phyloP scores from a whole-genome alignment of 2,113 vertebrate genomes.

The Muntiacus reevesi region DNA sequence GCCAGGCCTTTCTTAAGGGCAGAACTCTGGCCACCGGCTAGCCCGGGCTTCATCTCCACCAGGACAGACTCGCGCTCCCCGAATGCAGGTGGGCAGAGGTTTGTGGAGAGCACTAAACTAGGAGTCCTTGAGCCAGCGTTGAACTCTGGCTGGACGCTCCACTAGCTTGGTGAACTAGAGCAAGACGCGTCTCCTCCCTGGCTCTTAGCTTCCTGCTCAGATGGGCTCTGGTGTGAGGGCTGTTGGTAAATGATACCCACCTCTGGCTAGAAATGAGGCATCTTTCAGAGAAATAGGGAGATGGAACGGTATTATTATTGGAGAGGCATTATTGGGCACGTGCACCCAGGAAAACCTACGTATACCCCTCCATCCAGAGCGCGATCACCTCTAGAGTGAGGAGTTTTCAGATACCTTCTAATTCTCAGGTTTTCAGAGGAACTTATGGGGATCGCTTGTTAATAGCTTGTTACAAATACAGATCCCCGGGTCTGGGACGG shows the following conservation, averaged over 20 bases:
- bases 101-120: background rate
- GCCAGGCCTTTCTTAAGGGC: background rate
- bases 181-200: background rate
- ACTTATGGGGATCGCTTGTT: background rate
- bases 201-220: background rate
- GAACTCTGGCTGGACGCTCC: background rate
- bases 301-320: background rate
- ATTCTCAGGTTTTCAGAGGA: background rate
- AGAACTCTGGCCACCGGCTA: background rate
- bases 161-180: background rate
- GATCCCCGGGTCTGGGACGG: background rate
- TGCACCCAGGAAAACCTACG: background rate
- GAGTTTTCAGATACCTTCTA: background rate
- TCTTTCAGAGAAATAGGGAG: background rate
- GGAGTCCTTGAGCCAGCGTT: background rate
- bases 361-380: background rate
- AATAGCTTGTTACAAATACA: background rate
- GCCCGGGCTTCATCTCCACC: background rate
- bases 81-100: background rate
- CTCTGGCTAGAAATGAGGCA: background rate
- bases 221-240: background rate
- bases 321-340: background rate
- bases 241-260: background rate
- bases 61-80: background rate
- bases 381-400: background rate